Evolutionary conservation across 2,797 vertebrate species (phyloP).

Genomic region (Macropus fuliginosus): DNA sequence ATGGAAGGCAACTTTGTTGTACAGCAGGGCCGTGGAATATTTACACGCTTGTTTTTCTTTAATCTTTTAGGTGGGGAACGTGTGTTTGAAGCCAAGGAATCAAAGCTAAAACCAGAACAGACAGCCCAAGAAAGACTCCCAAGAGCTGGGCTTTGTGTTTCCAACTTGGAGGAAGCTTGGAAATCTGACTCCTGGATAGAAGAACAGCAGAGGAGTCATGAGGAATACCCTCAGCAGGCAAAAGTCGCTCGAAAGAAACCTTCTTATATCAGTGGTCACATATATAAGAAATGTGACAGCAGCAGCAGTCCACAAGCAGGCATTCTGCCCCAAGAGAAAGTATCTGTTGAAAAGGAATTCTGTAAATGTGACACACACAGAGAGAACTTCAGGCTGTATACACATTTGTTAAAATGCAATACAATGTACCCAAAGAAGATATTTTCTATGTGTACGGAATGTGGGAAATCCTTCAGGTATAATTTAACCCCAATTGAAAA

Average conservation of each 20-base stretch:
- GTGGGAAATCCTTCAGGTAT: background rate
- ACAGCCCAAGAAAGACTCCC: background rate
- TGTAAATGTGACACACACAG: background rate
- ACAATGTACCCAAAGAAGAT: background rate
- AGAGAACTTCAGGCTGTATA: background rate
- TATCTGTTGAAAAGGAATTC: background rate
- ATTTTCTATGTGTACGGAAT: background rate
- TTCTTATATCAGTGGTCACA: background rate
- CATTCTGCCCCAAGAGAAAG: background rate
- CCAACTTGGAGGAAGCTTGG: background rate
- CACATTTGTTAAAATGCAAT: background rate
- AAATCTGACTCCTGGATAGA: background rate
- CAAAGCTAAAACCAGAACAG: background rate
- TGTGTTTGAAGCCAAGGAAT: background rate
- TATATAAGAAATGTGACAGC: background rate
- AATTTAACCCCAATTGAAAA: background rate
- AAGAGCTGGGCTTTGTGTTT: background rate
- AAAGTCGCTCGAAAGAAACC: background rate
- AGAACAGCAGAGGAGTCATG: background rate
- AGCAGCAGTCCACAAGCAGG: background rate
- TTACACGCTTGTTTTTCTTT: background rate
- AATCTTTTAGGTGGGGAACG: background rate
- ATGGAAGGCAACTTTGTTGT: background rate
- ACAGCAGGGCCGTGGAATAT: background rate
- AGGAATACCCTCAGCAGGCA: background rate